Evolutionary conservation across 2,113 vertebrate species (phyloP).

Genomic region (Eonycteris spelaea): DNA sequence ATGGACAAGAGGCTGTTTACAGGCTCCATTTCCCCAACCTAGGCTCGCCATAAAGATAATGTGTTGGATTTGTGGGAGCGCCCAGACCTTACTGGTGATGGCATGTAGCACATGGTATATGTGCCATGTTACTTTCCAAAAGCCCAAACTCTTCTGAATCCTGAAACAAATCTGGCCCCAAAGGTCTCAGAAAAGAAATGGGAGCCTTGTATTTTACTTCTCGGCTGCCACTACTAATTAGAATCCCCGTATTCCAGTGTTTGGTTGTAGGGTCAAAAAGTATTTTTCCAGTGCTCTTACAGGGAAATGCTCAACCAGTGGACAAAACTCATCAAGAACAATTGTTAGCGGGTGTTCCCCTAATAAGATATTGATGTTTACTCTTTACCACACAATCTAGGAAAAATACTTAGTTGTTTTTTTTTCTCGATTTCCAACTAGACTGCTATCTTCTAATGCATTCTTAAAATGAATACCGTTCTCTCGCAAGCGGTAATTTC

Average conservation of each 20-base stretch:
- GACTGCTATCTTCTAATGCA: neutral
- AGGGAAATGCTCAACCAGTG: neutral
- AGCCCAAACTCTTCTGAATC: neutral
- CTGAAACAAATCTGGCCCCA: neutral
- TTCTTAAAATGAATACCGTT: neutral
- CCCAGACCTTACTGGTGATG: too few species aligned
- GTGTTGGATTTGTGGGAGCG: fast-evolving
- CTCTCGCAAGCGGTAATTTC: neutral
- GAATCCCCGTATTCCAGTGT: neutral
- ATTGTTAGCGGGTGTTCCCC: neutral
- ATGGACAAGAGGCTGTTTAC: neutral
- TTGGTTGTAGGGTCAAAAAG: neutral
- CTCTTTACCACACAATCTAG: neutral
- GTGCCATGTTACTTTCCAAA: neutral
- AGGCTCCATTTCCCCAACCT: neutral
- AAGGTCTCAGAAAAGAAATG: neutral
- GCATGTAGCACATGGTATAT: fast-evolving
- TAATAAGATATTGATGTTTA: neutral
- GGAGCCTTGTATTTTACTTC: neutral
- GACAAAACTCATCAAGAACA: neutral
- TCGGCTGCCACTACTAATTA: neutral
- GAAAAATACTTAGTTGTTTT: neutral
- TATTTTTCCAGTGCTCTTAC: neutral
- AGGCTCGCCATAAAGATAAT: neutral
- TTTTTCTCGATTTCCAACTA: neutral